These are phyloP conservation scores for Semicossyphus pulcher DNA, from an alignment of 2,113 vertebrate species.

Conservation along the genomic window DNA sequence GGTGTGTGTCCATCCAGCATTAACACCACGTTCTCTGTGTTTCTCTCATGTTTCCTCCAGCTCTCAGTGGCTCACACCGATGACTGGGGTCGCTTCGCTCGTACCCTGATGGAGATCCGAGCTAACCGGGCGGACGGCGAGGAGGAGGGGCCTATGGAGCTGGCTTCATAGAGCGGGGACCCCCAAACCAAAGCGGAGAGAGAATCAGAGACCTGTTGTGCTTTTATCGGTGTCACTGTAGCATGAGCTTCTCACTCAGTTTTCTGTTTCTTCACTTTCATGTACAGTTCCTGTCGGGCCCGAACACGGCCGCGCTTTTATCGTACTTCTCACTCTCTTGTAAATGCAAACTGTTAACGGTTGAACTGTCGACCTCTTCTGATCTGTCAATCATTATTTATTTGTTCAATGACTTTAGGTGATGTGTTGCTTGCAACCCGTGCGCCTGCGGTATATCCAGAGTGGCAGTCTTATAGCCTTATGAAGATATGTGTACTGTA, in stretches of 20 bases:
- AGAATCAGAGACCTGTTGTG: constrained; percentile 22
- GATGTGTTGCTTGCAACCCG: constrained; percentile 51
- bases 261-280: constrained; percentile 14
- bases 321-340: constrained; percentile 8
- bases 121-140: constrained; percentile 95
- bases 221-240: constrained; percentile 62
- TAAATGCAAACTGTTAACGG: constrained; percentile 25
- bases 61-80: constrained; percentile 92
- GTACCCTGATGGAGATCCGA: constrained; percentile 94
- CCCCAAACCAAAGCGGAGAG: constrained; percentile 34
- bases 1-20: neutral
- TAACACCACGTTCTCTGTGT: neutral
- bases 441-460: constrained; percentile 49
- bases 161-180: constrained; percentile 83
- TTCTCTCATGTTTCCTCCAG: constrained; percentile 68
- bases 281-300: constrained; percentile 24
- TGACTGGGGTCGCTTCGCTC: constrained; percentile 93
- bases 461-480: constrained; percentile 65
- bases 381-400: constrained; percentile 35
- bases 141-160: constrained; percentile 91
- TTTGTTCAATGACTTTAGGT: constrained; percentile 34
- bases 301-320: neutral
- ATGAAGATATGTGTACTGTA: constrained; percentile 62
- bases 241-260: constrained; percentile 57
- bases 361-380: constrained; percentile 18